Base-by-base conservation (phyloP, 2,113 vertebrate species). In the Tringa solitaria region DNA sequence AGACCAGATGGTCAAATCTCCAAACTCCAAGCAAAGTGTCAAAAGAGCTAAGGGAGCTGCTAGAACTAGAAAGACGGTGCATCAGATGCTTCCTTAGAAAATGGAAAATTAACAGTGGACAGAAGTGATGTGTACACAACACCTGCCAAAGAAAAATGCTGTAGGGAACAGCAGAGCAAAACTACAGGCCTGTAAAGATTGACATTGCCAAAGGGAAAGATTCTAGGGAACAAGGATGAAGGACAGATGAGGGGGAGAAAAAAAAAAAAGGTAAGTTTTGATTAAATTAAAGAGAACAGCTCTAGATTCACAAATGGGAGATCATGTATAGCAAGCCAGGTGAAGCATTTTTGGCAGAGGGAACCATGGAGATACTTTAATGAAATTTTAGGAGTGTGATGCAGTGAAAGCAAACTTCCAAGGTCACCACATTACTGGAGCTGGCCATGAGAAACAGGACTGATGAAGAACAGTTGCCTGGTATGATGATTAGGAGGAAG, bases 1-100 rank as follows among this genome's bases (percentile, higher is more conserved):
- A 56, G 41, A 61, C 43, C 89, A 96, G 89, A 90, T 92, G 89
- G 86, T 72, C 59, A 72, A 68, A 87, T 48, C 78, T 84, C 82
- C 51, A 37, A 67, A 72, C 51, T 84, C 53, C 20, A 68, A 67
- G 53, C 27, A 20, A 82, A 86, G 50, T 19, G 53, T 63, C 48
- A 54, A 35, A 84, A 63, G 73, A 87, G 59, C 24, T 61, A 28
- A 65, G 53, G 59, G 46, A 84, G 59, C 28, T 41, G 46, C 63
- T 63, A 53, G 63, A 65, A 27, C 39, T 23, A 37, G 46, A 45
- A 63, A 76, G 16, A 41, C 1, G 4, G 15, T 41, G 19, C 24
- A 43, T 59, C n/a, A 69, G 43, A 72, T 67, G 32, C 46, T 90
- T 92, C 23, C 37, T 68, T 45, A 23, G 68, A 72, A 80, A 65